phyloP scores from a whole-genome alignment of 2,888 invertebrate species.

The Notodonta dromedarius region DNA sequence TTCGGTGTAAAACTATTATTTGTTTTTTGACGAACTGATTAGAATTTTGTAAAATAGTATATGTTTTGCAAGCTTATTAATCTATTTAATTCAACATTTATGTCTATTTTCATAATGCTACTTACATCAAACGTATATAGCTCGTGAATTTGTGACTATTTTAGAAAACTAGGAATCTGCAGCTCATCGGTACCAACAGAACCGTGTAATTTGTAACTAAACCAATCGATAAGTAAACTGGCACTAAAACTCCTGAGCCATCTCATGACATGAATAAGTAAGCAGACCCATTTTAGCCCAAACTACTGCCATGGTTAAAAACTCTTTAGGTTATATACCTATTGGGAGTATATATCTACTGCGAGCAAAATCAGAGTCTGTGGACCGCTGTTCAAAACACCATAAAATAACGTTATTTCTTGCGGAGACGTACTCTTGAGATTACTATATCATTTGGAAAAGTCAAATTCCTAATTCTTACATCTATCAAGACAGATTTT shows the following conservation, averaged over 20 bases:
- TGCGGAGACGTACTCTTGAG: background rate
- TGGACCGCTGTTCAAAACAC: background rate
- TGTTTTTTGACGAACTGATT: no score
- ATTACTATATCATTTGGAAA: no score
- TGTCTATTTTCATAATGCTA: no score
- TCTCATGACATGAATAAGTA: constrained; percentile 2
- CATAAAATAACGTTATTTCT: constrained; percentile 1
- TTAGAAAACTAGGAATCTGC: no score
- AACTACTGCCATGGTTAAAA: constrained; percentile 2
- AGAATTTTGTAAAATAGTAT: no score
- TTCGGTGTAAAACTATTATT: no score
- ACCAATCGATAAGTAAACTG: background rate
- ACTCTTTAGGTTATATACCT: background rate
- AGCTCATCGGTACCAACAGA: background rate
- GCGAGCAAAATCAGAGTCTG: background rate
- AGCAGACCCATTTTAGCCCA: background rate
- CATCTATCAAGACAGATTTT: no score
- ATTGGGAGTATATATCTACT: background rate
- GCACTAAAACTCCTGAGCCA: background rate
- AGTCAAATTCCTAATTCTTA: no score
- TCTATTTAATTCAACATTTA: no score
- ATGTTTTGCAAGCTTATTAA: no score
- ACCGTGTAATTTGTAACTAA: background rate
- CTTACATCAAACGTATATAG: no score
- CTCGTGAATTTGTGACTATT: background rate